These are phyloP conservation scores for Fundulus diaphanus DNA, from an alignment of 2,797 vertebrate species.

Conservation along the genomic window DNA sequence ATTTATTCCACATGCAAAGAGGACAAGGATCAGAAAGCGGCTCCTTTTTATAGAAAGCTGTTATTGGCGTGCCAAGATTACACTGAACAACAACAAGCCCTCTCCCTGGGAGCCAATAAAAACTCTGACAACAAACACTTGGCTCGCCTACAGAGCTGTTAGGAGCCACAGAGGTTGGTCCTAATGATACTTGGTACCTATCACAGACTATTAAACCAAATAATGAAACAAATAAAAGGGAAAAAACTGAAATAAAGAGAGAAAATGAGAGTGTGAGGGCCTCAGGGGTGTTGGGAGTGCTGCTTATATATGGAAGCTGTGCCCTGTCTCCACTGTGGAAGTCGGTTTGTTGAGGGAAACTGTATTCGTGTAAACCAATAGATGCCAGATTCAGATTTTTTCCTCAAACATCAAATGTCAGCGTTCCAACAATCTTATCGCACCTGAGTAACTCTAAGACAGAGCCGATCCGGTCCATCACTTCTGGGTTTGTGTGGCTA, in stretches of 20 bases:
- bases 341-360: constrained; percentile 24
- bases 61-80: constrained; percentile 80
- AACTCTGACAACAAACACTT: constrained; percentile 76
- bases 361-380: constrained; percentile 26
- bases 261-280: constrained; percentile 15
- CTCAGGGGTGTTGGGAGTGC: constrained; percentile 4
- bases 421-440: constrained; percentile 44
- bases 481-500: constrained; percentile 19
- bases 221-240: constrained; percentile 51
- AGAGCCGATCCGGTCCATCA: constrained; percentile 39
- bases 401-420: constrained; percentile 45
- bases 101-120: constrained; percentile 77
- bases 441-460: constrained; percentile 65
- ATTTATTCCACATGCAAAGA: constrained; percentile 45
- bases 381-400: constrained; percentile 11
- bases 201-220: constrained; percentile 71
- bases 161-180: constrained; percentile 72
- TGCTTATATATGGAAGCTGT: constrained; percentile 47
- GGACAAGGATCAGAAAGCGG: constrained; percentile 69
- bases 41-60: constrained; percentile 77
- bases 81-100: constrained; percentile 76
- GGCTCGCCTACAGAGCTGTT: constrained; percentile 69
- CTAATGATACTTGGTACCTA: constrained; percentile 75
- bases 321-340: constrained; percentile 5
- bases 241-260: constrained; percentile 27